phyloP scores from a whole-genome alignment of 2,113 vertebrate species.

The Zingel zingel region DNA sequence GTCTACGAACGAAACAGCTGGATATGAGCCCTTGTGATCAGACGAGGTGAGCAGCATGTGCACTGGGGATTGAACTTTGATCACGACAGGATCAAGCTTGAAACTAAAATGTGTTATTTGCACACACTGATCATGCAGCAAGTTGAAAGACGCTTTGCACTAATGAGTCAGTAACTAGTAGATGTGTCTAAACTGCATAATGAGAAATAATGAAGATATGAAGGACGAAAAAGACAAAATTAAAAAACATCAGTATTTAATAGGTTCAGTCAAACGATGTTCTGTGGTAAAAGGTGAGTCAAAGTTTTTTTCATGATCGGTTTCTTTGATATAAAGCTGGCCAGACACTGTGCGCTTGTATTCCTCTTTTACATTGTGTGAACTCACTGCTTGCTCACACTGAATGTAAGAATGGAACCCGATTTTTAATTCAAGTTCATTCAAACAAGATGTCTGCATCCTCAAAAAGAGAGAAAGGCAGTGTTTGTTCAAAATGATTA shows the following conservation, averaged over 20 bases:
- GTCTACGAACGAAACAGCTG: slow-evolving; percentile 36
- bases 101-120: slow-evolving; percentile 25
- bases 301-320: neutral
- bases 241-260: slow-evolving; percentile 55
- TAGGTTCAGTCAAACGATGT: slow-evolving; percentile 18
- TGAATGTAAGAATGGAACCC: neutral
- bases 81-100: slow-evolving; percentile 41
- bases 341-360: neutral
- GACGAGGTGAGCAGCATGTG: slow-evolving; percentile 8
- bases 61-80: slow-evolving; percentile 48
- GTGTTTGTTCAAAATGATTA: neutral
- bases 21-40: slow-evolving; percentile 25
- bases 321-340: neutral
- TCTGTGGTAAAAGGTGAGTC: slow-evolving; percentile 9
- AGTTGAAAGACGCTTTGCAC: slow-evolving; percentile 28
- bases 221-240: slow-evolving; percentile 31
- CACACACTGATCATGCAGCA: slow-evolving; percentile 23
- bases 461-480: neutral
- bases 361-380: neutral
- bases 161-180: slow-evolving; percentile 35
- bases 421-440: neutral
- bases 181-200: slow-evolving; percentile 32
- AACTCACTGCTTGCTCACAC: neutral
- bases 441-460: neutral
- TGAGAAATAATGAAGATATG: slow-evolving; percentile 27